phyloP scores from a whole-genome alignment of 1,140 invertebrate species.

The Cardiocondyla obscurior region DNA sequence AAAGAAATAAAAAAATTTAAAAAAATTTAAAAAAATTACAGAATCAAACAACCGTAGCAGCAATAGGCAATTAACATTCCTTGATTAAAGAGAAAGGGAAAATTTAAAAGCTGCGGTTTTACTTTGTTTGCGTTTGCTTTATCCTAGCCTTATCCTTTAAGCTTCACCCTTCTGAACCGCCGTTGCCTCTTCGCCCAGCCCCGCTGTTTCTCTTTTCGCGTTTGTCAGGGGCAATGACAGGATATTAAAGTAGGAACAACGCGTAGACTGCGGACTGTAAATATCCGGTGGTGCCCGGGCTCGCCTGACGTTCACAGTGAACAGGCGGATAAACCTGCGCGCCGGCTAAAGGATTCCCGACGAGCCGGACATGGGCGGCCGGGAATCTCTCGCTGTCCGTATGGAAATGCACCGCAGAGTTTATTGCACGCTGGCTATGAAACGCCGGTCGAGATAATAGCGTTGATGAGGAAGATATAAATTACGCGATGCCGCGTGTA shows the following conservation, averaged over 20 bases:
- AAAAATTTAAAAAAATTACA: background rate
- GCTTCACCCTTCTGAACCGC: conserved; percentile 20
- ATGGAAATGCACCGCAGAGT: conserved; percentile 46
- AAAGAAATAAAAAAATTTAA: background rate
- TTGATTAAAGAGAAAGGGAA: background rate
- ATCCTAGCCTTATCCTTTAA: conserved; percentile 46
- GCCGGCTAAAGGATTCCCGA: conserved; percentile 45
- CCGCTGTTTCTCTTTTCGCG: conserved; percentile 68
- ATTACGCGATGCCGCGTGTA: conserved; percentile 49
- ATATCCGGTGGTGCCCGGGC: conserved; percentile 75
- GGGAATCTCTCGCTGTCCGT: conserved; percentile 49
- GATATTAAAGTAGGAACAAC: conserved; percentile 79
- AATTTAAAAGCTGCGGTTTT: background rate
- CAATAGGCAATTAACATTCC: background rate
- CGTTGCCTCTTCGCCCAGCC: conserved; percentile 1
- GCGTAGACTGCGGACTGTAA: conserved; percentile 77
- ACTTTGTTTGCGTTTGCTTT: conserved; percentile 1
- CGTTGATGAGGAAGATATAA: conserved; percentile 55
- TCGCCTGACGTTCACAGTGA: conserved; percentile 68
- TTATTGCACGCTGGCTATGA: conserved; percentile 53
- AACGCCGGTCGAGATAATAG: conserved; percentile 45
- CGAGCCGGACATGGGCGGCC: conserved; percentile 46
- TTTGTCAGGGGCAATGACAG: conserved; percentile 77
- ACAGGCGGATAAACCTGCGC: conserved; percentile 59
- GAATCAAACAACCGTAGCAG: background rate